These are phyloP conservation scores for Epinephelus cyanopodus DNA, from an alignment of 2,113 vertebrate genomes.

Conservation along the genomic window DNA sequence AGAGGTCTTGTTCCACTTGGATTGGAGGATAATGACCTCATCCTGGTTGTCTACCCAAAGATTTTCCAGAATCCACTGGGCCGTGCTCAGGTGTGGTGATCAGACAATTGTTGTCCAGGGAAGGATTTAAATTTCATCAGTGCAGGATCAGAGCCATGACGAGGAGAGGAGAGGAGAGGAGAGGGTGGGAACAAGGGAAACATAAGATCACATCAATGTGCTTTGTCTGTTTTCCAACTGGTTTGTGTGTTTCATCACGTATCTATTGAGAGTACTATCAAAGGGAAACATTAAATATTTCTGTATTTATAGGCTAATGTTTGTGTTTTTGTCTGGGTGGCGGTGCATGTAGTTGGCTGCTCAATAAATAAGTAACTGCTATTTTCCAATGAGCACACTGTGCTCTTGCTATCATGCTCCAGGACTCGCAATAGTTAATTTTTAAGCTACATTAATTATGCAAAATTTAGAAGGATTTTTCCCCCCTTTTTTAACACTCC, in stretches of 20 bases:
- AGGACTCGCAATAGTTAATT: constrained; percentile 46
- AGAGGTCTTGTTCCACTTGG: constrained; percentile 53
- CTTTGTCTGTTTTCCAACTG: neutral
- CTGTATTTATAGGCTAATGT: neutral
- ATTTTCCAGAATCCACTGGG: constrained; percentile 47
- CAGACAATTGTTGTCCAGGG: constrained; percentile 49
- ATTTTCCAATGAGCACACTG: constrained; percentile 30
- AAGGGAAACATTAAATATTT: neutral
- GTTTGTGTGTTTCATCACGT: constrained; percentile 1
- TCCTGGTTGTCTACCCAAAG: constrained; percentile 49
- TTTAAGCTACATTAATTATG: constrained; percentile 71
- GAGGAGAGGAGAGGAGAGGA: constrained; percentile 20
- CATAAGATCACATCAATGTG: neutral
- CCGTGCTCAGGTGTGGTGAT: constrained; percentile 50
- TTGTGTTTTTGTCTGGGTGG: neutral
- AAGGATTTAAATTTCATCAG: constrained; percentile 64
- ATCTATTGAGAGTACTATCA: neutral
- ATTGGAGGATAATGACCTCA: constrained; percentile 54
- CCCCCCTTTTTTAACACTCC: constrained; percentile 23
- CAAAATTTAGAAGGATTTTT: constrained; percentile 46
- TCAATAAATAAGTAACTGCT: constrained; percentile 13
- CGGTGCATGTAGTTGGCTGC: neutral
- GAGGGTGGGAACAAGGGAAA: neutral
- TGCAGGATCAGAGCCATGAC: constrained; percentile 18
- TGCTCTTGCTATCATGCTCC: constrained; percentile 31